Conservation (phyloP, 2,797 vertebrate species). For the Odontamblyopus lacepedii region DNA sequence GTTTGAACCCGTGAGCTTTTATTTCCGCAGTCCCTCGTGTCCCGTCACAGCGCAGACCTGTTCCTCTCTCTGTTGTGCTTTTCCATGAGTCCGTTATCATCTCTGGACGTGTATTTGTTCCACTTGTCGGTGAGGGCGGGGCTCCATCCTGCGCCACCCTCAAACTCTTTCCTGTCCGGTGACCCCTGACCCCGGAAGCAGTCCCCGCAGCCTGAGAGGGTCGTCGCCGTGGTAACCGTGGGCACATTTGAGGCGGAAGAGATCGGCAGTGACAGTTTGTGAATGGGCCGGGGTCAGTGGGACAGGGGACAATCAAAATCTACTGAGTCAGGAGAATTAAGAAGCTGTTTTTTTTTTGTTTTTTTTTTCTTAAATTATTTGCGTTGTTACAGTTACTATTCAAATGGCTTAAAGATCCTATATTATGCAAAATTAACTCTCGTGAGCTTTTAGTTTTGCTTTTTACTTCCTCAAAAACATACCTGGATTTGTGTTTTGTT, state of each 20-base stretch:
- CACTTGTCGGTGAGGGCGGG: conserved; percentile 26
- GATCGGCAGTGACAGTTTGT: conserved; percentile 1
- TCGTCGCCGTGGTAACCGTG: conserved; percentile 18
- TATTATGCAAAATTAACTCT: too few relatives aligned
- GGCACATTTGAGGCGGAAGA: conserved; percentile 2
- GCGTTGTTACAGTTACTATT: too few relatives aligned
- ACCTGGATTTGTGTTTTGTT: too few relatives aligned
- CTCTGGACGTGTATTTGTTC: neutral
- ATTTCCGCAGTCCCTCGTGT: neutral
- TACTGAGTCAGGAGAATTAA: conserved; percentile 40
- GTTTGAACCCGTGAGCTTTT: neutral
- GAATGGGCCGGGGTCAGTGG: conserved; percentile 20
- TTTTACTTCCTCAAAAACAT: too few relatives aligned
- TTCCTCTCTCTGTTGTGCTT: neutral
- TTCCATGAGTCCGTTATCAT: conserved; percentile 44
- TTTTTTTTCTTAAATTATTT: neutral
- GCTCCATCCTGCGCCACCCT: conserved; percentile 28
- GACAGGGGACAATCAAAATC: conserved; percentile 3
- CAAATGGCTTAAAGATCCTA: too few relatives aligned
- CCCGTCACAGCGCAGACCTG: too few relatives aligned
- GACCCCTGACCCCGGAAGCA: conserved; percentile 58
- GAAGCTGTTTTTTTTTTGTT: neutral
- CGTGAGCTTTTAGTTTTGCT: too few relatives aligned
- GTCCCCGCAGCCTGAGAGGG: conserved; percentile 19
- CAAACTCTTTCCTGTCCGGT: conserved; percentile 36